Percentiles rank a stretch among this genome's conserved stretches.
Evolutionary conservation across 2,113 vertebrate genomes (phyloP).

Genomic region (Neolamprologus tretocephalus): DNA sequence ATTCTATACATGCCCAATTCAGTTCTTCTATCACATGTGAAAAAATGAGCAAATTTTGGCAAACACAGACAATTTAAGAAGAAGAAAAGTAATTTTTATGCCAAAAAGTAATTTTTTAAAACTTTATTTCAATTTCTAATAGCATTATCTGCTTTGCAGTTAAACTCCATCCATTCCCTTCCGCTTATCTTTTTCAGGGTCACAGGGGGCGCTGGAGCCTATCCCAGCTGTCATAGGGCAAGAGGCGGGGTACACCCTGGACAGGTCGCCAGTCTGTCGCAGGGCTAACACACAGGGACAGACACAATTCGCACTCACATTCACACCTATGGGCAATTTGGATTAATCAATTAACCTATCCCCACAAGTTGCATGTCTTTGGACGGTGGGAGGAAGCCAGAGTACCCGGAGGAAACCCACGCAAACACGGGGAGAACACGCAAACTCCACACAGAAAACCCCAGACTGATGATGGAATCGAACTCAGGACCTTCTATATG

Average conservation of each 20-base stretch:
- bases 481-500: too few species aligned
- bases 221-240: not conserved
- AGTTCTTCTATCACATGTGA: not conserved
- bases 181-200: not conserved
- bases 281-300: not conserved
- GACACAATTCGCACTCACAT: too few species aligned
- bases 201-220: not conserved
- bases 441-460: too few species aligned
- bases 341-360: too few species aligned
- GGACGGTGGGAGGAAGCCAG: too few species aligned
- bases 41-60: not conserved
- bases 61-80: too few species aligned
- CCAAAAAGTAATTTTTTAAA: not conserved
- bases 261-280: not conserved
- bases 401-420: too few species aligned
- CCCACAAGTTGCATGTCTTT: too few species aligned
- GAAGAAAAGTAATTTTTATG: not conserved
- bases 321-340: too few species aligned
- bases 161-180: not conserved
- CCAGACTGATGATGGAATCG: too few species aligned
- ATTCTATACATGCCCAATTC: not conserved
- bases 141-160: not conserved
- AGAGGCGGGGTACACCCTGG: not conserved
- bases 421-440: rapidly evolving
- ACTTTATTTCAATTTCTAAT: not conserved